A percentile compares a stretch with the other conserved stretches of the same genome.
These are phyloP conservation scores for Tragopan temminckii DNA, from an alignment of 2,797 vertebrate species.

Conservation along the genomic window DNA sequence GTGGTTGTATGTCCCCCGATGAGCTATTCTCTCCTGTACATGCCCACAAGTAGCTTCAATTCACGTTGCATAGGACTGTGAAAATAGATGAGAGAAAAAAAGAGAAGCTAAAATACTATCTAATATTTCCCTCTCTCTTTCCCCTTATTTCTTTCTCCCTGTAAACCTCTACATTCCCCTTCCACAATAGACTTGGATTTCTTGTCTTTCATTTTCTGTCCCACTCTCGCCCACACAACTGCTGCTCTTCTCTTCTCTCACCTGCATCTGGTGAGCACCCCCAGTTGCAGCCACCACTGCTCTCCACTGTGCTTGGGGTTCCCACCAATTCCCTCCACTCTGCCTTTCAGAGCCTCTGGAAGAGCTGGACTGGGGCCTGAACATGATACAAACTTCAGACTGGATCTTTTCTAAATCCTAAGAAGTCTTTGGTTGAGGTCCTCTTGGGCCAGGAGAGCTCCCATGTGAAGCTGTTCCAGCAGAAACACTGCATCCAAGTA, in stretches of 20 bases:
- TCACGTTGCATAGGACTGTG: background rate
- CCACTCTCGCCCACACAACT: background rate
- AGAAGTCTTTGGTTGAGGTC: background rate
- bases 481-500: background rate
- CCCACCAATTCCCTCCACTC: background rate
- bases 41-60: background rate
- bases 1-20: background rate
- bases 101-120: background rate
- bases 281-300: background rate
- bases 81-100: background rate
- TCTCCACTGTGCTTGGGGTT: background rate
- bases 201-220: background rate
- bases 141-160: background rate
- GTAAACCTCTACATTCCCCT: background rate
- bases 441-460: background rate
- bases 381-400: background rate
- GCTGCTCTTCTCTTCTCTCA: background rate
- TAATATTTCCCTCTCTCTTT: background rate
- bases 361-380: background rate
- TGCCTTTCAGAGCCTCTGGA: background rate
- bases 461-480: background rate
- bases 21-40: constrained; percentile 32
- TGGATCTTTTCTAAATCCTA: background rate
- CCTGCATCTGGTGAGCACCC: background rate
- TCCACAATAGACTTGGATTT: background rate